phyloP scores from a whole-genome alignment of 2,888 invertebrate species.

The Phortica okadai region DNA sequence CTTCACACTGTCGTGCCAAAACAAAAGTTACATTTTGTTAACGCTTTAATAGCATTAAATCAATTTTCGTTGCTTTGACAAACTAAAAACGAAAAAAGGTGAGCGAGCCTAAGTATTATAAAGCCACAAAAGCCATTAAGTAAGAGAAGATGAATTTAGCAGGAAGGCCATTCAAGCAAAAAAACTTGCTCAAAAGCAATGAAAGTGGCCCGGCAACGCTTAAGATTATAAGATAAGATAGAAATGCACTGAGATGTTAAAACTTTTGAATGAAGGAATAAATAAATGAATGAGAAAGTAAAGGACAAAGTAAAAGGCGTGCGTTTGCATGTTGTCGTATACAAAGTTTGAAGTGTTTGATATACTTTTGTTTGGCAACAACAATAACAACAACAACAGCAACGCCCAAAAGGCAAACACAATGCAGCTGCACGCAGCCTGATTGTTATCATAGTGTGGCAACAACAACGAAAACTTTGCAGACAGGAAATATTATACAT shows the following conservation, averaged over 20 bases:
- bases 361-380: slow-evolving; percentile 17
- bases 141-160: neutral
- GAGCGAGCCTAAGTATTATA: neutral
- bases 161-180: slow-evolving; percentile 19
- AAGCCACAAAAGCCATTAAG: slow-evolving; percentile 3
- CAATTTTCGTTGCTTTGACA: slow-evolving; percentile 31
- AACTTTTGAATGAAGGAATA: slow-evolving; percentile 1
- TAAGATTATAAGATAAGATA: slow-evolving; percentile 10
- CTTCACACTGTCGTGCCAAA: neutral
- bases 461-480: slow-evolving; percentile 50
- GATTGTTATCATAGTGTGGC: slow-evolving; percentile 32
- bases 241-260: slow-evolving; percentile 27
- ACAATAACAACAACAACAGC: slow-evolving; percentile 28
- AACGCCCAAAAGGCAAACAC: slow-evolving; percentile 21
- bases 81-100: neutral
- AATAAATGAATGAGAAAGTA: neutral
- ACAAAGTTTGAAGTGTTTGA: slow-evolving; percentile 29
- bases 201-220: slow-evolving; percentile 21
- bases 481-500: slow-evolving; percentile 57
- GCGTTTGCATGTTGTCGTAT: neutral
- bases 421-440: slow-evolving; percentile 29
- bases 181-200: neutral
- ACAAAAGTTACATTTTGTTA: slow-evolving; percentile 12
- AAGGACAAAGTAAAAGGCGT: slow-evolving; percentile 10
- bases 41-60: slow-evolving; percentile 37